Conservation (phyloP, 2,113 vertebrate species). For the Heterocephalus glaber region DNA sequence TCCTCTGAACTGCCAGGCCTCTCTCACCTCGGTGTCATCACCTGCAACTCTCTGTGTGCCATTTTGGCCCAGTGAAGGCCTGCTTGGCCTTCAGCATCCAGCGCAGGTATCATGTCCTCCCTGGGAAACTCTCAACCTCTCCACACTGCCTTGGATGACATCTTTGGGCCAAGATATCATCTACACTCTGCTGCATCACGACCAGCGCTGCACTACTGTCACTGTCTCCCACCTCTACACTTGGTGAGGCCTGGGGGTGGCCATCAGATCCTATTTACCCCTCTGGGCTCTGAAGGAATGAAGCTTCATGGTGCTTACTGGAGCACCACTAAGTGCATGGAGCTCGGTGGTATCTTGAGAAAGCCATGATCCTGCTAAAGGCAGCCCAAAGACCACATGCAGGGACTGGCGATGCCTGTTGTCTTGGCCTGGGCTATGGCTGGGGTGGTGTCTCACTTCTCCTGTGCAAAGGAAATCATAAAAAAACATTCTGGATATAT, state of each 20-base stretch:
- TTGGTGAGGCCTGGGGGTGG: neutral
- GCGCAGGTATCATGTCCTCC: neutral
- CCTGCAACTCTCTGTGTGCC: neutral
- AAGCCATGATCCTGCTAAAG: neutral
- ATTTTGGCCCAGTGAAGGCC: neutral
- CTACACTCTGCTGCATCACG: neutral
- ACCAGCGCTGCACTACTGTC: accelerated
- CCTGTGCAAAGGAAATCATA: neutral
- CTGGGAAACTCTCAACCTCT: neutral
- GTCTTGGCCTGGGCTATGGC: neutral
- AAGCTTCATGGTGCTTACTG: neutral
- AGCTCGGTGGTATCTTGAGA: neutral
- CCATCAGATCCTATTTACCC: too few relatives aligned
- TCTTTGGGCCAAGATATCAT: neutral
- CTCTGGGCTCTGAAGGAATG: neutral
- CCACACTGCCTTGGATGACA: neutral
- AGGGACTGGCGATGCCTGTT: neutral
- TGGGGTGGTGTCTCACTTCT: neutral
- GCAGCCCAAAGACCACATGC: neutral
- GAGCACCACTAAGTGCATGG: neutral
- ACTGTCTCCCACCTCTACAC: neutral
- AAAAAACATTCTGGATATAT: neutral
- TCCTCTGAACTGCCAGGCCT: neutral
- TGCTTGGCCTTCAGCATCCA: neutral
- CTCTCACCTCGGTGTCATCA: neutral